Evolutionary conservation across 2,113 vertebrate genomes (phyloP).

Genomic region (Chlorodrepanis virens): DNA sequence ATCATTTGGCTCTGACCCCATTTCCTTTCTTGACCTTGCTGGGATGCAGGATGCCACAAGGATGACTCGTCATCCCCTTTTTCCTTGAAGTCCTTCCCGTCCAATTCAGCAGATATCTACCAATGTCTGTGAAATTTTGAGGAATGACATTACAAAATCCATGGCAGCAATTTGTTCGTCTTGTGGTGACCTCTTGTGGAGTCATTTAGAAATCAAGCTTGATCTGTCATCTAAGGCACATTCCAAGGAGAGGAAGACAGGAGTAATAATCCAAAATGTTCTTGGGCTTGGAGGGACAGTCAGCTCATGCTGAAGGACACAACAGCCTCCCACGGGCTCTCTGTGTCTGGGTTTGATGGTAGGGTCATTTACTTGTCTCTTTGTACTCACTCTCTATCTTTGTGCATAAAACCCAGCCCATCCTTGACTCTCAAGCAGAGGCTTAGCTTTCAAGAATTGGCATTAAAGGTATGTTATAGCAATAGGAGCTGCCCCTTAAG

Average conservation of each 20-base stretch:
- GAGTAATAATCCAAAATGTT: neutral
- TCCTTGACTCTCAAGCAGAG: neutral
- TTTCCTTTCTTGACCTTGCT: neutral
- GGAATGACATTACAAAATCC: neutral
- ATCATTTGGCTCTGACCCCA: neutral
- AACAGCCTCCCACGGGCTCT: fast-evolving
- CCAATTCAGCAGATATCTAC: neutral
- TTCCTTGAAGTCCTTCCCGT: neutral
- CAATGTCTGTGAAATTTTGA: neutral
- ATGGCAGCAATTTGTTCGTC: conserved; percentile 1
- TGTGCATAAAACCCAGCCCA: neutral
- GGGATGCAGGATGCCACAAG: neutral
- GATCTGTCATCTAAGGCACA: fast-evolving
- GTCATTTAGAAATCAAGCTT: conserved; percentile 30
- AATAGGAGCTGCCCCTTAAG: neutral
- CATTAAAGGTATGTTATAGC: neutral
- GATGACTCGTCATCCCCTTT: neutral
- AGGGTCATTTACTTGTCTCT: neutral
- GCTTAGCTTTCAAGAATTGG: neutral
- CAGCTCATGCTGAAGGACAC: neutral
- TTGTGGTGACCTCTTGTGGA: conserved; percentile 61
- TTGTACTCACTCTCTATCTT: neutral
- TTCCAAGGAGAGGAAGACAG: neutral
- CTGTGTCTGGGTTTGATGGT: neutral
- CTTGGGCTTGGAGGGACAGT: neutral